phyloP scores from a whole-genome alignment of 2,888 invertebrate genomes.

The Thyatira batis region DNA sequence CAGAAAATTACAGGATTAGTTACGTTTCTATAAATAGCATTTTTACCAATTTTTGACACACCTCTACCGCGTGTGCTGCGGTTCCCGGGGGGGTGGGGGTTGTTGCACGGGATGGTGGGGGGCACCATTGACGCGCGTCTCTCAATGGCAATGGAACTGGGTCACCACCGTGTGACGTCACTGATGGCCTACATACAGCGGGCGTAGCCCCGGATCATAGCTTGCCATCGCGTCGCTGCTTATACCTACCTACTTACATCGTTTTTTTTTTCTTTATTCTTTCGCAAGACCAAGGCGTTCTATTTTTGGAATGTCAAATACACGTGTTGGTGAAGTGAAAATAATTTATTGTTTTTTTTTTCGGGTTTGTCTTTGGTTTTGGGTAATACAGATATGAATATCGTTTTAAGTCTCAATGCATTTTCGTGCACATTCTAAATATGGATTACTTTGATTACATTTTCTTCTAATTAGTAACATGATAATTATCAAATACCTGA shows the following conservation, averaged over 20 bases:
- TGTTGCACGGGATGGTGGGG: constrained; percentile 33
- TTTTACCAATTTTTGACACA: constrained; percentile 18
- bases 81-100: constrained; percentile 33
- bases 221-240: constrained; percentile 40
- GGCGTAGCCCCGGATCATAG: constrained; percentile 61
- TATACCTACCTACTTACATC: constrained; percentile 46
- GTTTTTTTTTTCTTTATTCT: constrained; percentile 46
- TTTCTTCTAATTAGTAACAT: too few species aligned
- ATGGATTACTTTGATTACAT: too few species aligned
- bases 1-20: too few species aligned
- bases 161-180: constrained; percentile 77
- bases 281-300: constrained; percentile 58
- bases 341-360: not conserved
- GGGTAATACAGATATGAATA: too few species aligned
- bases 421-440: too few species aligned
- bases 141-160: constrained; percentile 77
- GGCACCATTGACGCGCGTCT: constrained; percentile 79
- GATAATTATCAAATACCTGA: too few species aligned
- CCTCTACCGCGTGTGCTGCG: constrained; percentile 36
- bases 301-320: constrained; percentile 58
- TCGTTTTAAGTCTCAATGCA: too few species aligned
- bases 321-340: not conserved
- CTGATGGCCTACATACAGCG: constrained; percentile 73
- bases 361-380: not conserved
- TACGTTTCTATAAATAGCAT: constrained; percentile 1